Percentiles rank a stretch among this genome's conserved stretches.
Evolutionary conservation across 2,888 invertebrate genomes (phyloP).

Genomic region (Megamerina dolium): DNA sequence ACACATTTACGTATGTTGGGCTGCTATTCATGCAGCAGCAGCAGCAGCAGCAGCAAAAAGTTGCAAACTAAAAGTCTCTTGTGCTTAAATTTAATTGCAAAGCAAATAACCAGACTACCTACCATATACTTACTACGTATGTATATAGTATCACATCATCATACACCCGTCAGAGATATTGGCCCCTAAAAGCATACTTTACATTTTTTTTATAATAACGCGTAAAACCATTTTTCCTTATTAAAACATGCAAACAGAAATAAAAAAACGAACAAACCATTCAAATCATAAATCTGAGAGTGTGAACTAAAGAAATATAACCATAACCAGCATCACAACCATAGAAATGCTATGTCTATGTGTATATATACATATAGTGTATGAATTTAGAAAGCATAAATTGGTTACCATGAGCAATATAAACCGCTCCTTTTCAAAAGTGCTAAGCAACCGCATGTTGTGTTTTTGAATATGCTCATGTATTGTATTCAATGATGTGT

Average conservation of each 20-base stretch:
- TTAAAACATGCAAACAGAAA: constrained; percentile 3
- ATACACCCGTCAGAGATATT: no score
- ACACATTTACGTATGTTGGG: no score
- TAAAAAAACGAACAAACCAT: no score
- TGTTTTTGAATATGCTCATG: not conserved
- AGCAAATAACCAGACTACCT: not conserved
- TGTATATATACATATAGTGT: no score
- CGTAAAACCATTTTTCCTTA: constrained; percentile 5
- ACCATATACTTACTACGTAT: no score
- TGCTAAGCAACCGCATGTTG: constrained; percentile 11
- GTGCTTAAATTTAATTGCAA: constrained; percentile 1
- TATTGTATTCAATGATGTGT: not conserved
- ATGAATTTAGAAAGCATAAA: no score
- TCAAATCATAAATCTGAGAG: no score
- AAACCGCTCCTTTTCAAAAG: constrained; percentile 5
- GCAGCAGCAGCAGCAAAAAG: not conserved
- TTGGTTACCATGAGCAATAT: constrained; percentile 8
- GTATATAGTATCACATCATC: no score
- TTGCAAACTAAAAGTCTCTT: not conserved
- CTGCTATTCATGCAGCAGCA: not conserved
- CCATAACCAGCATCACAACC: no score
- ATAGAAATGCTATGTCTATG: no score
- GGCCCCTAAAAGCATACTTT: no score
- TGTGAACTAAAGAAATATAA: no score
- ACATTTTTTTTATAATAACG: not conserved